Percentiles rank a stretch among this genome's conserved stretches.
Evolutionary conservation across 2,797 vertebrate species (phyloP).

Genomic region (Luscinia luscinia): DNA sequence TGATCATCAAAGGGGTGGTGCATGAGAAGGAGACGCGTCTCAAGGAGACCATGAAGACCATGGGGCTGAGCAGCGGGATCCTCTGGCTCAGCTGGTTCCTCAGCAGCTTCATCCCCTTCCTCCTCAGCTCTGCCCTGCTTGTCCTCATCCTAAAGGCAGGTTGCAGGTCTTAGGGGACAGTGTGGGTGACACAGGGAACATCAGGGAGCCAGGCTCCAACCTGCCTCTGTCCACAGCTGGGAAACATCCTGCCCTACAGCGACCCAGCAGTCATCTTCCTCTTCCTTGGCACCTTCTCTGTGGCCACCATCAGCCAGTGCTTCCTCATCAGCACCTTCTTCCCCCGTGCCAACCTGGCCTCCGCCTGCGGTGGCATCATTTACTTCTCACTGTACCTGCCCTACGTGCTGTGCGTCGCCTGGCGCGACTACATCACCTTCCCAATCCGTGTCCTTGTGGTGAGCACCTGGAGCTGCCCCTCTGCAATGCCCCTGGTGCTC

Average conservation of each 20-base stretch:
- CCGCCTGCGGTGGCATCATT: constrained; percentile 87
- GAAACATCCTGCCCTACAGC: constrained; percentile 91
- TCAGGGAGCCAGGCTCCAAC: background rate
- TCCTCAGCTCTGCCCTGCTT: constrained; percentile 84
- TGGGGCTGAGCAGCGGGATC: constrained; percentile 85
- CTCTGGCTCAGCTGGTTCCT: constrained; percentile 94
- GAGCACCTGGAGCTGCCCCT: background rate
- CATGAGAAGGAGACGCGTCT: constrained; percentile 91
- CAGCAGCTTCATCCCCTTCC: constrained; percentile 88
- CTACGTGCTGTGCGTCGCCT: constrained; percentile 88
- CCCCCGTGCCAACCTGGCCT: constrained; percentile 88
- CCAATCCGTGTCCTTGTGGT: constrained; percentile 79
- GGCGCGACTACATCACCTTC: constrained; percentile 84
- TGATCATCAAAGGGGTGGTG: constrained; percentile 92
- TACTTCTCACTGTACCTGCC: constrained; percentile 91
- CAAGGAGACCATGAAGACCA: constrained; percentile 91
- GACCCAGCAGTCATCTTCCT: constrained; percentile 85
- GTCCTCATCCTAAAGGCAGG: constrained; percentile 87
- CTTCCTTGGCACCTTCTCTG: constrained; percentile 86
- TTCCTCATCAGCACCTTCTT: constrained; percentile 93
- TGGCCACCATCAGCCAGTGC: constrained; percentile 91
- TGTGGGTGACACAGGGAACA: fast-evolving
- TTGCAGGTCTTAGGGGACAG: background rate
- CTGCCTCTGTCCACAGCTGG: constrained; percentile 72
- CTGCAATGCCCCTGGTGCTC: fast-evolving